Evolutionary conservation across 2,113 vertebrate species (phyloP).

Genomic region (Eudyptes chrysolophus): DNA sequence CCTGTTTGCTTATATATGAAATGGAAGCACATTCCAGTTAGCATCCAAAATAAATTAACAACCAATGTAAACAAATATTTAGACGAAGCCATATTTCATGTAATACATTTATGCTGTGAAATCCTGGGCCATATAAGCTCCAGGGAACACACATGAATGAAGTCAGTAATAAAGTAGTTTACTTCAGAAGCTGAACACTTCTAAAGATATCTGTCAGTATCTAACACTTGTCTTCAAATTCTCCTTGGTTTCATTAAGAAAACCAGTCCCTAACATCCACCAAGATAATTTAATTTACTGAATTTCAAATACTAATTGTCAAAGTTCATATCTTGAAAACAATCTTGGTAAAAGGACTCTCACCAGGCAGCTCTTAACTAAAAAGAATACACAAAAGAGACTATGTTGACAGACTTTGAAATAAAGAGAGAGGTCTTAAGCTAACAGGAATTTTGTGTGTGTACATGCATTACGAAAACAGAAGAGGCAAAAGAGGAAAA

Average conservation of each 20-base stretch:
- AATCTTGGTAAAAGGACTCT: background rate
- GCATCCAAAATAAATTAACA: background rate
- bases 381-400: background rate
- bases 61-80: background rate
- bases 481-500: background rate
- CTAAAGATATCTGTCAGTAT: background rate
- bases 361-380: background rate
- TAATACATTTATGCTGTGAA: background rate
- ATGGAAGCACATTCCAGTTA: background rate
- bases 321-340: background rate
- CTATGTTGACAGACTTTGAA: background rate
- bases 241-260: background rate
- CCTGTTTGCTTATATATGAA: background rate
- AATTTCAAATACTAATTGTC: background rate
- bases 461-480: background rate
- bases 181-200: background rate
- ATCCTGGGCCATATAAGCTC: background rate
- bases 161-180: background rate
- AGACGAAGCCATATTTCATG: background rate
- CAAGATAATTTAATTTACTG: background rate
- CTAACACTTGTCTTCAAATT: background rate
- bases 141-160: background rate
- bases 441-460: background rate
- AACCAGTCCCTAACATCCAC: background rate
- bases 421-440: background rate